These are phyloP conservation scores for Stictonetta naevosa DNA, from an alignment of 2,113 vertebrate species.

Conservation along the genomic window DNA sequence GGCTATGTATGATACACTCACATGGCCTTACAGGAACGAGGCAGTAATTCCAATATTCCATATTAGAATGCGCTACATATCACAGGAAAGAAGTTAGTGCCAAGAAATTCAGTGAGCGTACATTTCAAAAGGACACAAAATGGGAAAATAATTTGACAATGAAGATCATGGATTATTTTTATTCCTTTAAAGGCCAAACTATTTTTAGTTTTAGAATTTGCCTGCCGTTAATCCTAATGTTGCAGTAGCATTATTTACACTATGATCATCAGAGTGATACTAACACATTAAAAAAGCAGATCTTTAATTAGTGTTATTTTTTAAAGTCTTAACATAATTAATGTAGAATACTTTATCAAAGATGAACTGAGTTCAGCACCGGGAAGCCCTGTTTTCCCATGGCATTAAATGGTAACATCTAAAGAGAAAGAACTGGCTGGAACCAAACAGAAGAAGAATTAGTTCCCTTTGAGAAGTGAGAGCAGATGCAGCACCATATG, in stretches of 20 bases:
- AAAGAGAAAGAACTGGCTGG: slow-evolving; percentile 8
- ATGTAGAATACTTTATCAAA: not conserved
- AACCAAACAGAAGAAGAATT: not conserved
- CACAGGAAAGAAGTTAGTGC: not conserved
- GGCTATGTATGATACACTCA: not conserved
- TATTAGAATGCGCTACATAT: not conserved
- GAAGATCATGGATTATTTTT: not conserved
- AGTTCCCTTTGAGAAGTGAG: slow-evolving; percentile 6
- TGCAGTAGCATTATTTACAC: slow-evolving; percentile 7
- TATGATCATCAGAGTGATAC: not conserved
- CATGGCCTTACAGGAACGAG: not conserved
- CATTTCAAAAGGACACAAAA: slow-evolving; percentile 4
- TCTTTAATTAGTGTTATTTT: not conserved
- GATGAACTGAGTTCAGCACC: not conserved
- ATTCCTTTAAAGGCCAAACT: not conserved
- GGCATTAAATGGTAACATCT: slow-evolving; percentile 21
- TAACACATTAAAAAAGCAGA: not conserved
- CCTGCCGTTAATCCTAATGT: not conserved
- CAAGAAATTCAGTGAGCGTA: not conserved
- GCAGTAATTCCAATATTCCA: not conserved
- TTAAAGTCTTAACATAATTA: not conserved
- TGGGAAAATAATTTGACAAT: not conserved
- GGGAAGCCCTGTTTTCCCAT: not conserved
- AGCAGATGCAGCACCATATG: slow-evolving; percentile 71
- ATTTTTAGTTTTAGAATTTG: slow-evolving; percentile 17